These are phyloP conservation scores for Formica aserva DNA, from an alignment of 2,888 invertebrate genomes.

Conservation along the genomic window DNA sequence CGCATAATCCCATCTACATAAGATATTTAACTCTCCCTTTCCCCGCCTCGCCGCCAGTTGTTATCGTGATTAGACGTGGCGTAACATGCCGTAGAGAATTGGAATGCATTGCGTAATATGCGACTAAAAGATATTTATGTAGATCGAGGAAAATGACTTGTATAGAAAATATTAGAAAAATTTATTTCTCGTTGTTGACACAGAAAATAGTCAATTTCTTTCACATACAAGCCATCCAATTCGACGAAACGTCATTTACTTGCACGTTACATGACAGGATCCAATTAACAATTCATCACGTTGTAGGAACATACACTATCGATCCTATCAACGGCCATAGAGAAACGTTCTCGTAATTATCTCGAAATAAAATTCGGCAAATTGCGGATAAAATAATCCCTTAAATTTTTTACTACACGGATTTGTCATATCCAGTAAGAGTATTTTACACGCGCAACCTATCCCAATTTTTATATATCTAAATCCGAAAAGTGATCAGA, in stretches of 20 bases:
- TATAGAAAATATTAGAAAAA: neutral
- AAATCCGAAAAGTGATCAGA: neutral
- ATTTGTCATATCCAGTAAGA: neutral
- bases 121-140: neutral
- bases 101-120: slow-evolving; percentile 10
- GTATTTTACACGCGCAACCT: neutral
- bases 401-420: neutral
- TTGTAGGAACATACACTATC: neutral
- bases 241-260: slow-evolving; percentile 14
- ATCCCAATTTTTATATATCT: neutral
- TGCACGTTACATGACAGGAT: slow-evolving; percentile 16
- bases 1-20: slow-evolving; percentile 69
- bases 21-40: slow-evolving; percentile 59
- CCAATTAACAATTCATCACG: slow-evolving; percentile 27
- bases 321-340: neutral
- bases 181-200: neutral
- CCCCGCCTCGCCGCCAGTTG: neutral
- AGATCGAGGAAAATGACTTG: neutral
- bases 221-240: slow-evolving; percentile 14
- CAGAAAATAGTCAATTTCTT: neutral
- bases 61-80: slow-evolving; percentile 43
- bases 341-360: slow-evolving; percentile 5
- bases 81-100: neutral
- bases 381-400: slow-evolving; percentile 6
- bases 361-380: neutral